Percentiles rank a stretch among this genome's conserved stretches.
Evolutionary conservation across 2,888 invertebrate genomes (phyloP).

Genomic region (Apamea crenata): DNA sequence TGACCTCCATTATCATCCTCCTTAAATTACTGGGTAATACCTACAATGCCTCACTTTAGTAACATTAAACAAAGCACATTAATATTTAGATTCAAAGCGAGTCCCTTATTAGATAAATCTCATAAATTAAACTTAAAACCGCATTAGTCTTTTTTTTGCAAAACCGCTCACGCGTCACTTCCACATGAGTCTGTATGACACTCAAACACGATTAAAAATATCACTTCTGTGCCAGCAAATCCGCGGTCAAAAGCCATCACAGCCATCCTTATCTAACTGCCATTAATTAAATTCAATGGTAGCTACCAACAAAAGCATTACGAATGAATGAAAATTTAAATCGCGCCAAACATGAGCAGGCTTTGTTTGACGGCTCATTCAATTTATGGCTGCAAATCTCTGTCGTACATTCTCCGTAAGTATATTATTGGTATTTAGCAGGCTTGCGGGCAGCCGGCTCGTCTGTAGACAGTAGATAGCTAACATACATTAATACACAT

Average conservation of each 20-base stretch:
- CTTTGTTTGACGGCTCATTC: slow-evolving; percentile 74
- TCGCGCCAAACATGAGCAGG: slow-evolving; percentile 75
- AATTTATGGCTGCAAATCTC: slow-evolving; percentile 85
- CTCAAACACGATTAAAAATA: slow-evolving; percentile 61
- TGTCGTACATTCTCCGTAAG: slow-evolving; percentile 81
- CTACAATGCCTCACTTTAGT: too few relatives aligned
- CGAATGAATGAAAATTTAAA: slow-evolving; percentile 80
- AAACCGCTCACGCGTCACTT: slow-evolving; percentile 26
- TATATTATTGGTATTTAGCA: slow-evolving; percentile 85
- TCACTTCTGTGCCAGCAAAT: slow-evolving; percentile 57
- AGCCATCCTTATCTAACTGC: slow-evolving; percentile 68
- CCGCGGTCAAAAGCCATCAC: slow-evolving; percentile 63
- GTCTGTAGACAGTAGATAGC: slow-evolving; percentile 84
- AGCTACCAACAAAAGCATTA: slow-evolving; percentile 70
- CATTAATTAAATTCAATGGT: slow-evolving; percentile 72
- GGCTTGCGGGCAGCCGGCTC: slow-evolving; percentile 79
- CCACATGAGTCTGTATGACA: slow-evolving; percentile 33
- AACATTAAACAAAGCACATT: neutral
- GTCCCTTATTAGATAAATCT: neutral
- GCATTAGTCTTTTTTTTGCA: slow-evolving; percentile 18
- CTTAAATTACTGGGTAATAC: neutral
- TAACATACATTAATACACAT: slow-evolving; percentile 76
- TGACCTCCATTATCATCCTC: neutral
- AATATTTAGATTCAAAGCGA: neutral
- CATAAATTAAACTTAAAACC: slow-evolving; percentile 32